Base-by-base conservation (phyloP, 2,888 invertebrate species). In the Neoaliturus tenellus region DNA sequence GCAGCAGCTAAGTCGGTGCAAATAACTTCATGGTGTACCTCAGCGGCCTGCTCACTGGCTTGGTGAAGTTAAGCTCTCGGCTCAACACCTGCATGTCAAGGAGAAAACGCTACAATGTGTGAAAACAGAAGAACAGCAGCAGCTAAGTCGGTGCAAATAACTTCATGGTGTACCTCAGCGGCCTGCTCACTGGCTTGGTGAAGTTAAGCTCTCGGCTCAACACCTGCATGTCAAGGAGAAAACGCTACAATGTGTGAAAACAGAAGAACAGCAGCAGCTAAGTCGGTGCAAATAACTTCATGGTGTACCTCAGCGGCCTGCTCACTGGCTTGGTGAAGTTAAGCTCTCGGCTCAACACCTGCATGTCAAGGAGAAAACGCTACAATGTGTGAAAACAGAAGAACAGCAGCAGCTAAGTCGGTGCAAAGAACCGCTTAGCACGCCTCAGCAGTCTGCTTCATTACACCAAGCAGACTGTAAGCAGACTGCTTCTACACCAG, bases 241-340 rank as follows among this genome's bases (percentile, higher is more conserved):
- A n/a, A n/a, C n/a, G n/a, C n/a, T n/a, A n/a, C n/a, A n/a, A n/a
- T n/a, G n/a, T n/a, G n/a, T n/a, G n/a, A n/a, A n/a, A n/a, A n/a
- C n/a, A n/a, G n/a, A n/a, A n/a, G 88, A 93, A 92, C 0, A 93
- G 90, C n/a, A 96, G 89, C 0, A 96, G 95, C 69, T 94, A 93
- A 0, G 93, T 93, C 0, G 93, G 92, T 0, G 93, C 91, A 89
- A 94, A 91, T 87, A 93, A 95, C 41, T 93, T 91, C 85, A 94
- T 93, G n/a, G 93, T 92, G 85, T 92, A 90, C 0, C 95, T 91
- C 78, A 94, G 90, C 31, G 88, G 88, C 28, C 44, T 25, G 41
- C 41, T 44, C 75, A 75, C 55, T 44, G 51, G 62, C 39, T 83
- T 41, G 73, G 69, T 51, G 35, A 55, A 86, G 51, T 85, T 82